A percentile compares a stretch with the other conserved stretches of the same genome.
Conservation (phyloP, 2,888 invertebrate species). For the Cephus nigrinus region DNA sequence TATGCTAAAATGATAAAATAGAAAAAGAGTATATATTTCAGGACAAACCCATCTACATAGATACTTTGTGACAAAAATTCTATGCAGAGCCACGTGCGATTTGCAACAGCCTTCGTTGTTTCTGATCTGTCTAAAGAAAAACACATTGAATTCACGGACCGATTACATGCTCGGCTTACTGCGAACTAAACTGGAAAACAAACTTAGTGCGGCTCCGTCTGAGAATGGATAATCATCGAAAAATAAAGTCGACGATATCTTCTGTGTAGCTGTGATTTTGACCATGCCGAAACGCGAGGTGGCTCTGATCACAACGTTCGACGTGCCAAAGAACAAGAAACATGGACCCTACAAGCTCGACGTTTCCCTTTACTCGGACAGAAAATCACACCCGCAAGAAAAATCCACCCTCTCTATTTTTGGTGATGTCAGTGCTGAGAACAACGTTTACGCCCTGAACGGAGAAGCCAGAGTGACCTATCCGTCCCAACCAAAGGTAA, state of each 20-base stretch:
- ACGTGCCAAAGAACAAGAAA: constrained; percentile 56
- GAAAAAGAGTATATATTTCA: no score
- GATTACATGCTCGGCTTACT: no score
- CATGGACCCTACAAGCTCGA: constrained; percentile 75
- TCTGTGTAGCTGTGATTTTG: constrained; percentile 69
- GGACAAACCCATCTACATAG: no score
- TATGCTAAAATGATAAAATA: no score
- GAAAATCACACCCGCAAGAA: constrained; percentile 76
- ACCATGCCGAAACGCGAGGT: constrained; percentile 78
- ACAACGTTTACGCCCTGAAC: constrained; percentile 66
- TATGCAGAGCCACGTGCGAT: no score
- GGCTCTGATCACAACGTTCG: constrained; percentile 70
- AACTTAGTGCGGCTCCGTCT: no score
- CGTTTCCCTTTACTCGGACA: constrained; percentile 76
- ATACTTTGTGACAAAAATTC: no score
- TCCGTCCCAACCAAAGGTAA: constrained; percentile 75
- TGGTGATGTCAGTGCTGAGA: constrained; percentile 69
- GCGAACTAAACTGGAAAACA: no score
- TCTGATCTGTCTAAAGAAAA: no score
- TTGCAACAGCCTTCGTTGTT: no score
- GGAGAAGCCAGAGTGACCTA: constrained; percentile 75
- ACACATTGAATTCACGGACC: no score
- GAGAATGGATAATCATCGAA: no score
- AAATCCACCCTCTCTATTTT: constrained; percentile 72
- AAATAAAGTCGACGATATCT: background rate